phyloP scores from a whole-genome alignment of 2,797 vertebrate genomes.

The Malacoctenus gilli region DNA sequence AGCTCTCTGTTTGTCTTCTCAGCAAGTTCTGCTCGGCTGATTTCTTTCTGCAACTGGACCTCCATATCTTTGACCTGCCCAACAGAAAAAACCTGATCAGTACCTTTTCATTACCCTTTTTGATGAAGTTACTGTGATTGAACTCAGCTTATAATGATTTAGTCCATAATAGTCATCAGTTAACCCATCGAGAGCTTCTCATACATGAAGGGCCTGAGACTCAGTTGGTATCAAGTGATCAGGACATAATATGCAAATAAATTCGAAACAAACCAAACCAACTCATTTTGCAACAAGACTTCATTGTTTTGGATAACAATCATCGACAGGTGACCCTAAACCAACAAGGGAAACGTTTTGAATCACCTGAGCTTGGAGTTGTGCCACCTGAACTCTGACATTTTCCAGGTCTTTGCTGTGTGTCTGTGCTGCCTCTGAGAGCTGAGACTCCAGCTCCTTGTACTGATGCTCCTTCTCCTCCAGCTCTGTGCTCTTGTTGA shows the following conservation, averaged over 20 bases:
- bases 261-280: too few relatives aligned
- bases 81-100: background rate
- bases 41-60: constrained; percentile 75
- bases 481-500: constrained; percentile 81
- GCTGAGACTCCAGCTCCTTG: constrained; percentile 73
- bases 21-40: constrained; percentile 72
- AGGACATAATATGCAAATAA: too few relatives aligned
- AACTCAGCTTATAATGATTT: too few relatives aligned
- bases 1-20: constrained; percentile 78
- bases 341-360: background rate
- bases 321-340: too few relatives aligned
- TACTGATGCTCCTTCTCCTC: constrained; percentile 80
- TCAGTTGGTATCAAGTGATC: background rate
- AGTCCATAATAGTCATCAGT: too few relatives aligned
- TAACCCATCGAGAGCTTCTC: too few relatives aligned
- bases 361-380: constrained; percentile 78
- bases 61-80: constrained; percentile 78
- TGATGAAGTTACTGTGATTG: too few relatives aligned
- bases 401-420: constrained; percentile 87
- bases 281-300: too few relatives aligned
- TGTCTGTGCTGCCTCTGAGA: constrained; percentile 79
- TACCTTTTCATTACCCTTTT: too few relatives aligned
- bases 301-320: too few relatives aligned
- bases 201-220: too few relatives aligned
- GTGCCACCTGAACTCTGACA: constrained; percentile 76